Evolutionary conservation across 2,113 vertebrate species (phyloP).

Genomic region (Myrmecophaga tridactyla): DNA sequence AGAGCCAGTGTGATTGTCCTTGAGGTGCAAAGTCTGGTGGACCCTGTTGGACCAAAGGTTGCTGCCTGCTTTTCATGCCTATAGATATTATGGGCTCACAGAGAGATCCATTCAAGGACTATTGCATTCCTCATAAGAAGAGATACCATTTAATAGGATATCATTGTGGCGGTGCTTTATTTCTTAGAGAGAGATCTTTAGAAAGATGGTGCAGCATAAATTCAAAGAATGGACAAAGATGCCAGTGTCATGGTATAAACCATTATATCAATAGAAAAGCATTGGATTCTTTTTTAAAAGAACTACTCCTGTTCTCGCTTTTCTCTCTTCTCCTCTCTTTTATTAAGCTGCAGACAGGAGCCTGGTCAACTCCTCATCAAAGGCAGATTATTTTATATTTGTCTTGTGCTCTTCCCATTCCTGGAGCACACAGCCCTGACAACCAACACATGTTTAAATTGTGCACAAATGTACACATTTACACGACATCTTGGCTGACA

Average conservation of each 20-base stretch:
- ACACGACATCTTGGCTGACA: too few species aligned
- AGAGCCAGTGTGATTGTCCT: not conserved
- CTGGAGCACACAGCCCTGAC: not conserved
- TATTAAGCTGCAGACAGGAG: not conserved
- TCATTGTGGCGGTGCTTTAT: not conserved
- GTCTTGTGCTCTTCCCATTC: not conserved
- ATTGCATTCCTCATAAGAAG: not conserved
- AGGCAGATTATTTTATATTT: not conserved
- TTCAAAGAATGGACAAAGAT: not conserved
- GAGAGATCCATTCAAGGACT: not conserved
- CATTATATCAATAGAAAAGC: not conserved
- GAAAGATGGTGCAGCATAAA: not conserved
- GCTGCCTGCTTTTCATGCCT: not conserved
- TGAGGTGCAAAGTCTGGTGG: not conserved
- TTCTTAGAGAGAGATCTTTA: not conserved
- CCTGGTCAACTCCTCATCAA: not conserved
- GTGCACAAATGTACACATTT: rapidly evolving
- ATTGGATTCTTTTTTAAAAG: not conserved
- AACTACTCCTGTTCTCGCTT: not conserved
- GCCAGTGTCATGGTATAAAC: not conserved
- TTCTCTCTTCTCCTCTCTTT: not conserved
- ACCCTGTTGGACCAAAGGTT: not conserved
- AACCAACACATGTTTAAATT: not conserved
- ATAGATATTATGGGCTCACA: not conserved
- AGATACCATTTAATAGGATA: not conserved